Conservation (phyloP, 2,888 invertebrate species). For the Lasioglossum calceatum region DNA sequence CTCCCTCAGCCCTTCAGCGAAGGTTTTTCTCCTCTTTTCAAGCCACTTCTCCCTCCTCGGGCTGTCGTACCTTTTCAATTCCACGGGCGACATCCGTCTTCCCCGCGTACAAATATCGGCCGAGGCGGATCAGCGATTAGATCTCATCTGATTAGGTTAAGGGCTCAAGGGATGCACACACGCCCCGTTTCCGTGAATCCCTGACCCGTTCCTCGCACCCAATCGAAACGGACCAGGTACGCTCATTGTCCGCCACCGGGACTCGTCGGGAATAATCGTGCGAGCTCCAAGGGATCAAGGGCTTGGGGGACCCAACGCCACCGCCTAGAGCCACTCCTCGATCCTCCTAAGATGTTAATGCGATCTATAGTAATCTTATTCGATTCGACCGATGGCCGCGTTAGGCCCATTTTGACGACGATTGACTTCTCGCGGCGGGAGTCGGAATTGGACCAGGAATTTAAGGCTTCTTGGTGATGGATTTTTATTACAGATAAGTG, state of each 20-base stretch:
- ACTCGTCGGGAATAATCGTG: constrained; percentile 36
- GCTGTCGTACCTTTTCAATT: constrained; percentile 66
- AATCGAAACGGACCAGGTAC: constrained; percentile 56
- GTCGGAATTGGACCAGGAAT: not conserved
- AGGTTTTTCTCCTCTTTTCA: constrained; percentile 30
- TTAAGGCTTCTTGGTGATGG: not conserved
- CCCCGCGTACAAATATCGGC: constrained; percentile 71
- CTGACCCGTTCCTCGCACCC: constrained; percentile 21
- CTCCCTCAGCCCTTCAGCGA: not conserved
- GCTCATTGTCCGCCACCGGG: constrained; percentile 50
- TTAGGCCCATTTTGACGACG: not conserved
- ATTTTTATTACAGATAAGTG: not conserved
- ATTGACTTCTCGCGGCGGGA: not conserved
- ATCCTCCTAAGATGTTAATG: constrained; percentile 46
- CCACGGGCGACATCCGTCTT: constrained; percentile 65
- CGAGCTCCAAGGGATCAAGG: constrained; percentile 54
- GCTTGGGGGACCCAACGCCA: constrained; percentile 7
- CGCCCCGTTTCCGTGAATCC: constrained; percentile 51
- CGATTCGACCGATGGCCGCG: constrained; percentile 20
- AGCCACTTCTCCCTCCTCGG: constrained; percentile 8
- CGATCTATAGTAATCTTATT: constrained; percentile 48
- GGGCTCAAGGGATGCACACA: constrained; percentile 62
- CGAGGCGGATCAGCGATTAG: constrained; percentile 76
- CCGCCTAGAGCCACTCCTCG: constrained; percentile 17
- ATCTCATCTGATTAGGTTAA: constrained; percentile 76